Evolutionary conservation across 2,113 vertebrate genomes (phyloP).

Genomic region (Numida meleagris): DNA sequence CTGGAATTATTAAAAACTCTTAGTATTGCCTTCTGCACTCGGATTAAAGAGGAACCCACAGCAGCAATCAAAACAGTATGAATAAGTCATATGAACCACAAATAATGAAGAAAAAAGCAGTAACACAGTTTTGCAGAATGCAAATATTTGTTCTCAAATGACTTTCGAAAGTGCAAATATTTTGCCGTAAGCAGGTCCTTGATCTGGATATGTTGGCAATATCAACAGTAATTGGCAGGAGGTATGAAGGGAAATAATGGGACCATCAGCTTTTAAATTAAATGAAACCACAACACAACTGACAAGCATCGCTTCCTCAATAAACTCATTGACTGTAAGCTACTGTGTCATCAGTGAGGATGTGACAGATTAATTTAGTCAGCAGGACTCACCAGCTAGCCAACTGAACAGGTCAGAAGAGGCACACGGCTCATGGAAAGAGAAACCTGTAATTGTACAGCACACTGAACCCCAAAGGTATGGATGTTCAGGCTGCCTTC

Average conservation of each 20-base stretch:
- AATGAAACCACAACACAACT: neutral
- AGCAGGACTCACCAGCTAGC: neutral
- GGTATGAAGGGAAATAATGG: constrained; percentile 9
- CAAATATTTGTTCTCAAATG: neutral
- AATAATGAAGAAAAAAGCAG: neutral
- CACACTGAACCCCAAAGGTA: neutral
- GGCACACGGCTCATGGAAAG: neutral
- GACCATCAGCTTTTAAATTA: constrained; percentile 31
- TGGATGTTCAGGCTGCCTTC: rapidly evolving
- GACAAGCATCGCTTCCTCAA: constrained; percentile 16
- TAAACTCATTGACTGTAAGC: neutral
- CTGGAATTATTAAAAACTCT: neutral
- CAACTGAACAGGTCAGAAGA: neutral
- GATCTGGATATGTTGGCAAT: constrained; percentile 44
- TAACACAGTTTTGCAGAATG: neutral
- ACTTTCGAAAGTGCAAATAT: constrained; percentile 35
- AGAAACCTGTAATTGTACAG: neutral
- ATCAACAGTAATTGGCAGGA: constrained; percentile 55
- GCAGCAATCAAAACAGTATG: neutral
- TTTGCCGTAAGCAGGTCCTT: constrained; percentile 40
- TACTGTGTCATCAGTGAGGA: neutral
- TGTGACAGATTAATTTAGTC: neutral
- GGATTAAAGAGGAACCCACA: neutral
- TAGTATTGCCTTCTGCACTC: neutral
- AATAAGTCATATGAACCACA: neutral